Percentiles rank a stretch among this genome's conserved stretches.
Conservation (phyloP, 2,113 vertebrate genomes). For the Struthio camelus region DNA sequence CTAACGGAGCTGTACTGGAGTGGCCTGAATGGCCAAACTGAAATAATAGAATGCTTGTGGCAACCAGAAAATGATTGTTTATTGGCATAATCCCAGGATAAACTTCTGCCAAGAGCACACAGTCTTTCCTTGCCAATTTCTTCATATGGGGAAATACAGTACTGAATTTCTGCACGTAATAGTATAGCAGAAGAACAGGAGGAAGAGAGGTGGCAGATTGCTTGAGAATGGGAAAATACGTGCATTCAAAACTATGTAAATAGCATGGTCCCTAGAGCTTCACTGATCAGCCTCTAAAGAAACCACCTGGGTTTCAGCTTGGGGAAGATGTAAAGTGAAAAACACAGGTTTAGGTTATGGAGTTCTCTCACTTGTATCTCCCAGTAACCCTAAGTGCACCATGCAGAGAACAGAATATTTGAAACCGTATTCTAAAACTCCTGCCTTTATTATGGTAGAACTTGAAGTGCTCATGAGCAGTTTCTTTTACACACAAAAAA, state of each 20-base stretch:
- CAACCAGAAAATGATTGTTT: constrained; percentile 64
- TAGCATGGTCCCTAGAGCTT: not conserved
- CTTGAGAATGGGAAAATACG: not conserved
- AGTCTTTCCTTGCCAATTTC: constrained; percentile 32
- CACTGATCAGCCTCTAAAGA: not conserved
- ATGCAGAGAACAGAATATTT: not conserved
- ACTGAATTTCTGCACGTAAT: constrained; percentile 45
- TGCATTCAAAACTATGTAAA: not conserved
- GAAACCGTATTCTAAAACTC: not conserved
- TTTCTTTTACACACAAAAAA: not conserved
- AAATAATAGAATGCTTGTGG: constrained; percentile 66
- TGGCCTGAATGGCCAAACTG: constrained; percentile 19
- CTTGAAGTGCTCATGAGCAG: not conserved
- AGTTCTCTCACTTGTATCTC: not conserved
- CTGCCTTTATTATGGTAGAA: not conserved
- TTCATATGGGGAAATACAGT: constrained; percentile 53
- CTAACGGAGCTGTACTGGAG: constrained; percentile 16
- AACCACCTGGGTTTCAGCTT: not conserved
- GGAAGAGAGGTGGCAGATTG: not conserved
- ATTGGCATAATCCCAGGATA: constrained; percentile 48
- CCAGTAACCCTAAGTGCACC: not conserved
- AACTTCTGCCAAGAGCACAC: constrained; percentile 54
- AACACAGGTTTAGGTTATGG: not conserved
- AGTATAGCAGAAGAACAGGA: not conserved
- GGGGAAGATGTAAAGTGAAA: not conserved